Evolutionary conservation across 2,797 vertebrate species (phyloP).

Genomic region (Xenops minutus): DNA sequence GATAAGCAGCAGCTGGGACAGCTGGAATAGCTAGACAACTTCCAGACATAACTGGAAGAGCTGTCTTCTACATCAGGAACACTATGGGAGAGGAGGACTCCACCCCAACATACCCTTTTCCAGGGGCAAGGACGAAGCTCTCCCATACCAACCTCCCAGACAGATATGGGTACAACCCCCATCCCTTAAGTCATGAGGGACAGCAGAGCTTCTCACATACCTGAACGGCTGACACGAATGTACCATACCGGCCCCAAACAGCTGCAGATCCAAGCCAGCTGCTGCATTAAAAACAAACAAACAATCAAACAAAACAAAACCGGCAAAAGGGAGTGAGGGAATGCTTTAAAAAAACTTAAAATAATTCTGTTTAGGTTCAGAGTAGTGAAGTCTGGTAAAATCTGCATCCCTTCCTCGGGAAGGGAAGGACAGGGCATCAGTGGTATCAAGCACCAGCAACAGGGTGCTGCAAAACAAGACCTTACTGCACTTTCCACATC

Average conservation of each 20-base stretch:
- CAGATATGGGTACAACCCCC: background rate
- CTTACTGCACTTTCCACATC: background rate
- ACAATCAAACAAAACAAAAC: no score
- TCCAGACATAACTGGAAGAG: background rate
- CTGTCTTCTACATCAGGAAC: background rate
- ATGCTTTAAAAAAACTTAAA: background rate
- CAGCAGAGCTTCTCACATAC: background rate
- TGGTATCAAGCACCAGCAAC: background rate
- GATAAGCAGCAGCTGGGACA: background rate
- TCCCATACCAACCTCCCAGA: background rate
- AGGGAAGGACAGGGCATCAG: background rate
- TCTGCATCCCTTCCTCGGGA: background rate
- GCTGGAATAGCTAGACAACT: background rate
- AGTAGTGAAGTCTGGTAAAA: background rate
- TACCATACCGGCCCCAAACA: background rate
- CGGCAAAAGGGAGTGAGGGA: background rate
- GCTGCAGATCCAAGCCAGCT: background rate
- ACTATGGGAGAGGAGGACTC: background rate
- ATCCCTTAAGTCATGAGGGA: background rate
- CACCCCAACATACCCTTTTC: background rate
- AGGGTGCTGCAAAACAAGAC: fast-evolving
- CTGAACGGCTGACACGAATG: background rate
- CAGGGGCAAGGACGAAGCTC: background rate
- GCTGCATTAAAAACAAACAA: background rate
- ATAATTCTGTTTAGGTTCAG: background rate